Evolutionary conservation across 2,888 invertebrate genomes (phyloP).

Genomic region (Acanthosoma haemorrhoidale): DNA sequence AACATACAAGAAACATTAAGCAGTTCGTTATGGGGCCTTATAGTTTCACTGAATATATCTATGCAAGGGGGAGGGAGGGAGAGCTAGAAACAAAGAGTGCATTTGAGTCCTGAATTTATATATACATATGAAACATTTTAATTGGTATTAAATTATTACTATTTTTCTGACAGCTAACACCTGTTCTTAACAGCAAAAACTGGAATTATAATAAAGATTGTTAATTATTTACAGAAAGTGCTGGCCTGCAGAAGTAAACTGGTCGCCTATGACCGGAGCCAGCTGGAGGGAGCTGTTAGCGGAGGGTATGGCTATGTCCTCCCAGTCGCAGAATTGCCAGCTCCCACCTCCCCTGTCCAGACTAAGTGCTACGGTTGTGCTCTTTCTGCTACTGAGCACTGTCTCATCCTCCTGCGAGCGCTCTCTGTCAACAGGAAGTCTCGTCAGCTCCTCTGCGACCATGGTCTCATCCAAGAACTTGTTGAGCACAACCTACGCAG

Average conservation of each 20-base stretch:
- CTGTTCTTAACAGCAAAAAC: too few relatives aligned
- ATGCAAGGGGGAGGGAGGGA: too few relatives aligned
- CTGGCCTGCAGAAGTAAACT: constrained; percentile 85
- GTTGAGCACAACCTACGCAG: constrained; percentile 85
- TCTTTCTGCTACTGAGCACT: constrained; percentile 87
- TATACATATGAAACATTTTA: too few relatives aligned
- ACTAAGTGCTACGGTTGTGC: constrained; percentile 83
- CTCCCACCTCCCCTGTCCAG: constrained; percentile 39
- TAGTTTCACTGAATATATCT: too few relatives aligned
- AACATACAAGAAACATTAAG: too few relatives aligned
- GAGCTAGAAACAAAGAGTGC: too few relatives aligned
- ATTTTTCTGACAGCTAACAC: too few relatives aligned
- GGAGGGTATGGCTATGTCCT: constrained; percentile 33
- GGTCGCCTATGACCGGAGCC: constrained; percentile 82
- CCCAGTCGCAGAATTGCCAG: constrained; percentile 27
- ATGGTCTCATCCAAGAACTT: constrained; percentile 82
- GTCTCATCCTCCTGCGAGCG: constrained; percentile 82
- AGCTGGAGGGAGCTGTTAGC: constrained; percentile 53
- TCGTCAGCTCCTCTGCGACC: constrained; percentile 68
- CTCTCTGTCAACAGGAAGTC: constrained; percentile 75
- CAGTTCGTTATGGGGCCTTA: too few relatives aligned
- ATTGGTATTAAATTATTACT: too few relatives aligned
- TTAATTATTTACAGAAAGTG: constrained; percentile 61
- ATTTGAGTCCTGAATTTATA: too few relatives aligned
- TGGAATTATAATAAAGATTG: not conserved